Evolutionary conservation across 2,113 vertebrate genomes (phyloP).

Genomic region (Myiozetetes cayanensis): DNA sequence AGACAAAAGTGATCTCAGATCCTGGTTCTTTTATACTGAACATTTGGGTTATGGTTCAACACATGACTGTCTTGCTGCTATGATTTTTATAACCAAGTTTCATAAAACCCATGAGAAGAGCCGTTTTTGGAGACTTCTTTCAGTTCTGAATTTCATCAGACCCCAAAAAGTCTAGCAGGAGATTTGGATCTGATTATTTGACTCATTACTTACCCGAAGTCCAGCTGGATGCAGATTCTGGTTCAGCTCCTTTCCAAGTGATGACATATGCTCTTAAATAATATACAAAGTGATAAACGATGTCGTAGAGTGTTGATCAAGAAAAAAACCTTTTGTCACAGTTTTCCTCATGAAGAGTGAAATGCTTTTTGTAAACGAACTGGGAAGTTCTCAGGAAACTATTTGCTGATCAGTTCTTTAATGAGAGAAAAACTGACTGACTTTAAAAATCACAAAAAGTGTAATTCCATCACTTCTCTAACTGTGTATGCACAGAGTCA

Average conservation of each 20-base stretch:
- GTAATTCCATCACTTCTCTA: not conserved
- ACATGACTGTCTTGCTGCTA: not conserved
- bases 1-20: not conserved
- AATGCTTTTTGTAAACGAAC: not conserved
- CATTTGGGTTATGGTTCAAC: not conserved
- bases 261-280: not conserved
- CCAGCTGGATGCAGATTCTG: constrained; percentile 9
- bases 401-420: not conserved
- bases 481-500: fast-evolving
- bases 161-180: not conserved
- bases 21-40: not conserved
- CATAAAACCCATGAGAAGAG: not conserved
- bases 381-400: not conserved
- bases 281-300: not conserved
- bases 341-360: not conserved
- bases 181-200: not conserved
- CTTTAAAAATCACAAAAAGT: not conserved
- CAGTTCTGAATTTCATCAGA: constrained; percentile 13
- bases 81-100: not conserved
- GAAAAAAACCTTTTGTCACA: not conserved
- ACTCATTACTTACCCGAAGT: not conserved
- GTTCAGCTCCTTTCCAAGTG: not conserved
- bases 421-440: not conserved
- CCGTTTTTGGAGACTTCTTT: not conserved
- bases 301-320: not conserved